Base-by-base conservation (phyloP, 1,140 invertebrate species). In the Epicauta chinensis region DNA sequence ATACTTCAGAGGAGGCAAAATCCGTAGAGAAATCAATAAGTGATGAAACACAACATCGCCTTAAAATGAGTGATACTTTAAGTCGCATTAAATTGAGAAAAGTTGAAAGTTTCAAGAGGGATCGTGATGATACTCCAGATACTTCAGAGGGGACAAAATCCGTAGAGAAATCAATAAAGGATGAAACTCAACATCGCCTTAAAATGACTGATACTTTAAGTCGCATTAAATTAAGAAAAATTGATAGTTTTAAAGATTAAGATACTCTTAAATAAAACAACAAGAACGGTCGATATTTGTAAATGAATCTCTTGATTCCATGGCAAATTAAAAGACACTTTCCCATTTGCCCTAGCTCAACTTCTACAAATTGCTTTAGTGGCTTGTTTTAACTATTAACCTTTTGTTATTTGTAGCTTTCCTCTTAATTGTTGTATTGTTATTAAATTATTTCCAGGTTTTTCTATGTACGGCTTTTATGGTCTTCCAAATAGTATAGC, bases 401-500 rank as follows among this genome's bases (percentile, higher is more conserved):
- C 29, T 50, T 9, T 35, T 40, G 17, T 50, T 51, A 37, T 51
- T 9, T 30, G 30, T 31, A 16, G n/a, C 30, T 42, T 34, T 14
- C 15, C 23, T 55, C 29, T 42, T 50, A 42, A 42, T 12, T 37
- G 36, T 32, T 29, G 35, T 16, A 41, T 17, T 48, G 42, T 46
- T 47, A 55, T 37, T 47, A 52, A 37, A 52, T 58, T 58, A 45
- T 52, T 67, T 68, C 54, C 61, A 69, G 67, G 67, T 50, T 55
- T 66, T 55, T 51, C 54, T 15, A 56, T 69, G 43, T 69, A 69
- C 49, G 60, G 59, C 53, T 61, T 59, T 55, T 69, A 69, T 46
- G 64, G 67, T 43, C 59, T 69, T 50, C 64, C 67, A 42, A 65
- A 69, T 53, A 67, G 65, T 53, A 49, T 65, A 55, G 59, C 56